These are phyloP conservation scores for Rousettus leschenaultii DNA, from an alignment of 2,113 vertebrate genomes.

Conservation along the genomic window DNA sequence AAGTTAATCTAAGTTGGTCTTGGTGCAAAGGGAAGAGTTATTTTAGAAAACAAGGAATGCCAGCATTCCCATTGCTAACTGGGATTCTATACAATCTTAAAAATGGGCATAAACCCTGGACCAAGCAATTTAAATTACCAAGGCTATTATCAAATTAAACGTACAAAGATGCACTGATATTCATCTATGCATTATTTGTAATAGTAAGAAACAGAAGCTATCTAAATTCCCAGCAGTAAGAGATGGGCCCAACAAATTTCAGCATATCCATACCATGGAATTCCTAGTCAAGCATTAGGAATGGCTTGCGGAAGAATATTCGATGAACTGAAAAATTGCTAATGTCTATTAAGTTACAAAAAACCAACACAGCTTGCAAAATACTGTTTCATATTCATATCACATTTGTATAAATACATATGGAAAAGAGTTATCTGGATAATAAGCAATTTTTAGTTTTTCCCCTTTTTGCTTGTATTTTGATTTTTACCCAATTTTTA, in stretches of 20 bases:
- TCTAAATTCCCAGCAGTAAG: too few species aligned
- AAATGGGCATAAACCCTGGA: neutral
- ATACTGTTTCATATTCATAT: neutral
- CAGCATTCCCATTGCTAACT: neutral
- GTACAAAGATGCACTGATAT: neutral
- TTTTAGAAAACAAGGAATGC: neutral
- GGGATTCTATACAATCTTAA: neutral
- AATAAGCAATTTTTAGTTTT: neutral
- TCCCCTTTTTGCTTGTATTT: neutral
- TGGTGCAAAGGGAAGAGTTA: neutral
- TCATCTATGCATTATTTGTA: neutral
- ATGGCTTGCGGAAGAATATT: neutral
- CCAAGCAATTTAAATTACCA: neutral
- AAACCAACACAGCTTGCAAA: neutral
- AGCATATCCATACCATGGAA: neutral
- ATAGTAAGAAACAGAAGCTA: neutral
- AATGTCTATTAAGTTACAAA: neutral
- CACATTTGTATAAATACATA: neutral
- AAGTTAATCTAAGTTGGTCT: neutral
- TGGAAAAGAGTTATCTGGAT: neutral
- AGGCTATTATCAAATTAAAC: neutral
- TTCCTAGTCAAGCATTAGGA: neutral
- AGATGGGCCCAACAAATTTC: neutral
- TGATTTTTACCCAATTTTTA: neutral
- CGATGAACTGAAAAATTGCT: neutral